phyloP scores from a whole-genome alignment of 1,140 invertebrate species.

The Achatina immaculata region DNA sequence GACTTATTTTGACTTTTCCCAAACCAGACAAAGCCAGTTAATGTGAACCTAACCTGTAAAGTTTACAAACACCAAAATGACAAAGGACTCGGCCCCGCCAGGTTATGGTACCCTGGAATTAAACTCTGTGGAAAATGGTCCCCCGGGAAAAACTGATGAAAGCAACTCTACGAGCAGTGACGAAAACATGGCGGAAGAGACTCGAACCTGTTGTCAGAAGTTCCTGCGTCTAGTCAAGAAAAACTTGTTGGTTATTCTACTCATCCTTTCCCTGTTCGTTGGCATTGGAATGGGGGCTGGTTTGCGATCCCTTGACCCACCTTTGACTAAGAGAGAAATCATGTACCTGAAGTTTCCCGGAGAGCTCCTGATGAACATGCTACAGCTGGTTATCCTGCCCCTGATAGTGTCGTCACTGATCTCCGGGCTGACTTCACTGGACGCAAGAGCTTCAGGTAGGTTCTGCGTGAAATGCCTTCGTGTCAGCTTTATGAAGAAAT shows the following conservation, averaged over 20 bases:
- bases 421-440: slow-evolving; percentile 63
- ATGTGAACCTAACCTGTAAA: too few species aligned
- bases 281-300: slow-evolving; percentile 56
- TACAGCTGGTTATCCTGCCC: slow-evolving; percentile 74
- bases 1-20: too few species aligned
- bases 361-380: slow-evolving; percentile 72
- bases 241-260: slow-evolving; percentile 69
- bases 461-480: too few species aligned
- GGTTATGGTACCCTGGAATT: background rate
- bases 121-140: background rate
- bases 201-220: background rate
- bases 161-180: background rate
- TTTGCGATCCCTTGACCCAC: slow-evolving; percentile 45
- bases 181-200: background rate
- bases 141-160: background rate
- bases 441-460: slow-evolving; percentile 46
- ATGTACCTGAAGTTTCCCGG: slow-evolving; percentile 71
- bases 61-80: too few species aligned
- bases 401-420: slow-evolving; percentile 72
- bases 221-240: slow-evolving; percentile 26
- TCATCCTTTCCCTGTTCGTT: slow-evolving; percentile 48
- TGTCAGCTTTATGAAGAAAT: too few species aligned
- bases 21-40: too few species aligned
- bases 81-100: background rate
- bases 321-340: slow-evolving; percentile 41